Evolutionary conservation across 2,113 vertebrate species (phyloP).

Genomic region (Ictidomys tridecemlineatus): DNA sequence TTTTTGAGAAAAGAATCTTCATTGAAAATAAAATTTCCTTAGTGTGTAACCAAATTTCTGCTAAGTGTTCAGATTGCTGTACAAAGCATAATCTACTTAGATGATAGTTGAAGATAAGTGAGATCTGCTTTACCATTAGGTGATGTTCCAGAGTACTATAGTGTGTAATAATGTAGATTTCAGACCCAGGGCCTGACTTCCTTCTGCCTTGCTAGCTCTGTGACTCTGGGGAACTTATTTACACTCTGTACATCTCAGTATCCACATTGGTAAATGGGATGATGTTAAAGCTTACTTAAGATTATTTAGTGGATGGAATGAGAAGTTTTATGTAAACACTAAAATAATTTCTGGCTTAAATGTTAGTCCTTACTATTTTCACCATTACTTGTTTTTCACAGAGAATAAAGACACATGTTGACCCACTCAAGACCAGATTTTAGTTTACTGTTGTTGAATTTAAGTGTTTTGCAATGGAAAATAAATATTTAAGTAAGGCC

Average conservation of each 20-base stretch:
- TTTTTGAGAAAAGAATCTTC: not conserved
- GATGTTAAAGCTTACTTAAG: not conserved
- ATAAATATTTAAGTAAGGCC: slow-evolving; percentile 48
- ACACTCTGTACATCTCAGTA: not conserved
- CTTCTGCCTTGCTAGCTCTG: not conserved
- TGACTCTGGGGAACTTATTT: not conserved
- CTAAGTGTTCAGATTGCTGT: not conserved
- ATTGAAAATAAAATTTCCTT: slow-evolving; percentile 33
- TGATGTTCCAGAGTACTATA: not conserved
- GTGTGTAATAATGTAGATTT: not conserved
- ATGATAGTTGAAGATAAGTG: not conserved
- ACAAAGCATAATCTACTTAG: not conserved
- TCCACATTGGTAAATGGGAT: not conserved
- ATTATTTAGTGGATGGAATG: not conserved
- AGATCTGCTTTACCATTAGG: not conserved
- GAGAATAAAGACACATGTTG: not conserved
- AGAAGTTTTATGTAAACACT: not conserved
- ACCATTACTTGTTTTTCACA: not conserved
- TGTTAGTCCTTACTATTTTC: not conserved
- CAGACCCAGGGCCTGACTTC: not conserved
- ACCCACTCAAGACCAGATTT: not conserved
- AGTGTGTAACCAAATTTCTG: not conserved
- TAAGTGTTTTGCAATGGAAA: slow-evolving; percentile 34
- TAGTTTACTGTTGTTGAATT: not conserved
- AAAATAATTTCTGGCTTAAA: not conserved